Base-by-base conservation (phyloP, 1,140 invertebrate genomes). In the Zaprionus ornatus region DNA sequence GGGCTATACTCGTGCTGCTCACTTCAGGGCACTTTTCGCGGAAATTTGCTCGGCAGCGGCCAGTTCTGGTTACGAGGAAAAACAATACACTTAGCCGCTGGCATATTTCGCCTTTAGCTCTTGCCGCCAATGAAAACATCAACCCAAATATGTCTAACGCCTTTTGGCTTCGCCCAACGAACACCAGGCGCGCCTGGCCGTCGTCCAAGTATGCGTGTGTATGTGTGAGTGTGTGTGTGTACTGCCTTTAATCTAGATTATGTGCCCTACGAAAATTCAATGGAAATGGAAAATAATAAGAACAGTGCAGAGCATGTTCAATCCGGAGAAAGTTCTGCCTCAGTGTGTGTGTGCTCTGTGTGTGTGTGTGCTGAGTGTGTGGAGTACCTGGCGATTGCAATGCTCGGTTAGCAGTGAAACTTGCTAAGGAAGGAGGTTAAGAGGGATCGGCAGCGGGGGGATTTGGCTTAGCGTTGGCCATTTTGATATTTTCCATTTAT, bases 401-500 rank as follows among this genome's bases (percentile, higher is more conserved):
- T 59, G 54, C 42, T 42, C 35, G 67, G 12, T 19, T 32, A n/a
- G 25, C 25, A 21, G 56, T 10, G 37, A n/a, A 42, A 42, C 37
- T n/a, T 17, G n/a, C n/a, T 9, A 3, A 3, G 7, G n/a, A 60
- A n/a, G 10, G 13, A 12, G 3, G 29, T 32, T 32, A 3, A 32
- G n/a, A 32, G n/a, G n/a, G 10, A 29, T 25, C 15, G 29, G 48
- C 1, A 9, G 21, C 4, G 29, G 19, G 17, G 37, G 54, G 29
- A 50, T 70, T 72, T 66, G 68, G 74, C 77, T 79, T 79, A 77
- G 56, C 35, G 35, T 29, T 80, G 75, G 61, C 65, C 71, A 77
- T 70, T 80, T 70, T 62, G 77, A 73, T 77, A 78, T 80, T 80
- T 79, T 79, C 74, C 77, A 77, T 79, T 79, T 79, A 79, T 79